phyloP scores from a whole-genome alignment of 2,888 invertebrate genomes.

The Amaurobius ferox region DNA sequence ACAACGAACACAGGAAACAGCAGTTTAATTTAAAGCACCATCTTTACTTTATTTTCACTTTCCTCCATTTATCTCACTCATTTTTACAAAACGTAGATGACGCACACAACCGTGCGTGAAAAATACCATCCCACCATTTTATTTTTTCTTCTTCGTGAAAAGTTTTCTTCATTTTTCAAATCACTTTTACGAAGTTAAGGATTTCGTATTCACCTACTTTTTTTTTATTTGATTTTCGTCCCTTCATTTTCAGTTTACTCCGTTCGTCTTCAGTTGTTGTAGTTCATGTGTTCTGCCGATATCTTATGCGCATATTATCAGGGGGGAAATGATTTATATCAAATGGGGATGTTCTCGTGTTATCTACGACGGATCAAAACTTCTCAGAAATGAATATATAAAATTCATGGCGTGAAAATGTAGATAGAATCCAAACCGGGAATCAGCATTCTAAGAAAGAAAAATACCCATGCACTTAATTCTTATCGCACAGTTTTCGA shows the following conservation, averaged over 20 bases:
- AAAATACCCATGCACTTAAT: too few relatives aligned
- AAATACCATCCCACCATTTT: conserved; percentile 51
- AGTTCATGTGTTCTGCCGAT: too few relatives aligned
- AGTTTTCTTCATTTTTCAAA: conserved; percentile 69
- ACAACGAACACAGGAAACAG: too few relatives aligned
- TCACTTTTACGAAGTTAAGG: conserved; percentile 62
- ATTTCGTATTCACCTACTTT: too few relatives aligned
- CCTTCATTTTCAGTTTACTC: too few relatives aligned
- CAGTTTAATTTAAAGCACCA: too few relatives aligned
- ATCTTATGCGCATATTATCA: conserved; percentile 59
- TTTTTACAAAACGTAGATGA: too few relatives aligned
- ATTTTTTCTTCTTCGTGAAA: conserved; percentile 30
- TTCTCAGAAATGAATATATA: conserved; percentile 59
- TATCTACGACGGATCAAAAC: conserved; percentile 48
- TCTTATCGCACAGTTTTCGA: too few relatives aligned
- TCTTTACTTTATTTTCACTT: too few relatives aligned
- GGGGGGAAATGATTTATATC: conserved; percentile 57
- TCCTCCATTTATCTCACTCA: too few relatives aligned
- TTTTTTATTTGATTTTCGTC: too few relatives aligned
- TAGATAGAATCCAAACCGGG: neutral
- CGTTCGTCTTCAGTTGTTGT: too few relatives aligned
- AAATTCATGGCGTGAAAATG: conserved; percentile 40
- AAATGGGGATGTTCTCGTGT: conserved; percentile 48
- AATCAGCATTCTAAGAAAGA: conserved; percentile 20
- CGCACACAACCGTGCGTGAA: conserved; percentile 63